Evolutionary conservation across 2,888 invertebrate genomes (phyloP).

Genomic region (Habroteleia sp.): DNA sequence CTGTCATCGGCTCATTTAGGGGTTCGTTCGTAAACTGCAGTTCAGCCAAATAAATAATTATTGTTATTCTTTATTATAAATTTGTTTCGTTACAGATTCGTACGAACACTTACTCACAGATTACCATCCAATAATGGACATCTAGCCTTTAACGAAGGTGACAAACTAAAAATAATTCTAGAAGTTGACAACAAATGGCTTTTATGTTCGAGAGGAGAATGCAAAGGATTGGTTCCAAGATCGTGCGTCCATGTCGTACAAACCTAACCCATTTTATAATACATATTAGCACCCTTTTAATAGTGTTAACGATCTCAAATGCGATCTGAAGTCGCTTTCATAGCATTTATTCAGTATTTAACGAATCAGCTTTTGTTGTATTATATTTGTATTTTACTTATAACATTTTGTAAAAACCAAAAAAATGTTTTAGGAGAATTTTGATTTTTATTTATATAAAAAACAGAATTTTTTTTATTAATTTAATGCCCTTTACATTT

Average conservation of each 20-base stretch:
- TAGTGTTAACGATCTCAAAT: slow-evolving; percentile 29
- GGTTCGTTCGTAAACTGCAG: too few species aligned
- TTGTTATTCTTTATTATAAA: too few species aligned
- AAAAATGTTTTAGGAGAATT: too few species aligned
- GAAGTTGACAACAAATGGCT: slow-evolving; percentile 90
- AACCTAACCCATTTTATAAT: slow-evolving; percentile 73
- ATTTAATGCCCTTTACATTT: too few species aligned
- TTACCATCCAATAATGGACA: slow-evolving; percentile 90
- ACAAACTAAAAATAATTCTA: slow-evolving; percentile 86
- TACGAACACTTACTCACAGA: slow-evolving; percentile 88
- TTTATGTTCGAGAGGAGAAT: slow-evolving; percentile 88
- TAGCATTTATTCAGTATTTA: slow-evolving; percentile 26
- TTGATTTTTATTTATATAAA: too few species aligned
- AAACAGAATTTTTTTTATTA: too few species aligned
- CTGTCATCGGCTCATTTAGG: too few species aligned
- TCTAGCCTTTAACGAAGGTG: slow-evolving; percentile 89
- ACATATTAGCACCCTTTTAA: slow-evolving; percentile 1
- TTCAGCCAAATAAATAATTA: too few species aligned
- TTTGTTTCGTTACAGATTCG: slow-evolving; percentile 82
- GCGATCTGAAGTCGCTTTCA: slow-evolving; percentile 39
- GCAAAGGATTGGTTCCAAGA: slow-evolving; percentile 89
- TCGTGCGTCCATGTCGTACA: slow-evolving; percentile 83
- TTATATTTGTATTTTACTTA: neutral
- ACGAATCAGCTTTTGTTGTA: too few species aligned
- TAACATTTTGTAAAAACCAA: too few species aligned